These are phyloP conservation scores for Planococcus citri DNA, from an alignment of 1,140 invertebrate species.

Conservation along the genomic window DNA sequence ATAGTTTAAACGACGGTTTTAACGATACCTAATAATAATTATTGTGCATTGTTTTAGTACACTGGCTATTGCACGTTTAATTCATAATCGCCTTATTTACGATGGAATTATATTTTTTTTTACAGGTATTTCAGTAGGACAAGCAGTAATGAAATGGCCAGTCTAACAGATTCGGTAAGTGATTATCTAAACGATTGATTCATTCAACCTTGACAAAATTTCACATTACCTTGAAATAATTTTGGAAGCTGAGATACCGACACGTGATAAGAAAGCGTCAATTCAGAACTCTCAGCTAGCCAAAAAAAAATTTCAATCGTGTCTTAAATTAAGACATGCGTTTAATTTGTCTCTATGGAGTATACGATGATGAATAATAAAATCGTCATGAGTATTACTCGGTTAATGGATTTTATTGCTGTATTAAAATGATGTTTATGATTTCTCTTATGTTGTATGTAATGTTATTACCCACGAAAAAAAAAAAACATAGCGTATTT, in stretches of 20 bases:
- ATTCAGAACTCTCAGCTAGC: too few species aligned
- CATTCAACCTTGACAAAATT: background rate
- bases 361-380: conserved; percentile 1
- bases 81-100: background rate
- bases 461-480: background rate
- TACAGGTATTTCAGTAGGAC: background rate
- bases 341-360: background rate
- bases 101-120: background rate
- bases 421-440: conserved; percentile 20
- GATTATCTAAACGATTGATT: background rate
- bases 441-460: conserved; percentile 8
- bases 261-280: background rate
- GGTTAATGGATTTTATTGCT: conserved; percentile 9
- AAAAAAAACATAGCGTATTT: background rate
- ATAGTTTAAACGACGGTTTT: background rate
- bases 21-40: background rate
- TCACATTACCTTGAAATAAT: background rate
- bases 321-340: too few species aligned
- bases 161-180: background rate
- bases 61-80: background rate
- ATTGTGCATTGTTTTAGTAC: background rate
- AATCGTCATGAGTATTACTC: conserved; percentile 9
- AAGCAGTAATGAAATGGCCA: background rate
- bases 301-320: too few species aligned
- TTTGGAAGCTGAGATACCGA: background rate